phyloP scores from a whole-genome alignment of 30 jellyfish, hydroid and myxozoan species.

The Hydractinia symbiolongicarpus region DNA sequence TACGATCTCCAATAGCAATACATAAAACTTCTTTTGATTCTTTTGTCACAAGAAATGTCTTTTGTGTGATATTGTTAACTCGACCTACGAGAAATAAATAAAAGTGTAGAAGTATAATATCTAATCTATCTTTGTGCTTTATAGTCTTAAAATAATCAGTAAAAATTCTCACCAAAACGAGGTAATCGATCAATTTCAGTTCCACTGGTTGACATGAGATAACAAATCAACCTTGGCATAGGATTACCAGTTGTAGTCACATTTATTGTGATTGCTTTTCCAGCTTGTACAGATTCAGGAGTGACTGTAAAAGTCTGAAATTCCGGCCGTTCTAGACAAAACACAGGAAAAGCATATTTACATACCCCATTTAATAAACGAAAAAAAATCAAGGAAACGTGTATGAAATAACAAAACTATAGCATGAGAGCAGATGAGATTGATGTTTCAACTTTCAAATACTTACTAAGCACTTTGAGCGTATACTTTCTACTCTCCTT shows the following conservation, averaged over 20 bases:
- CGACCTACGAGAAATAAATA: background rate
- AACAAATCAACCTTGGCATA: conserved; percentile 7
- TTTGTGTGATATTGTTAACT: background rate
- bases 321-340: conserved; percentile 23
- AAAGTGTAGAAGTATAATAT: too few species aligned
- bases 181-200: background rate
- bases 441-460: background rate
- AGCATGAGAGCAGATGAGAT: background rate
- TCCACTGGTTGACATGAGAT: background rate
- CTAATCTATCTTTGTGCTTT: too few species aligned
- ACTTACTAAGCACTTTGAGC: conserved; percentile 11
- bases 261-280: background rate
- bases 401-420: background rate
- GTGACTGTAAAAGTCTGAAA: background rate
- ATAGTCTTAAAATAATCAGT: background rate
- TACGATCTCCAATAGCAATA: background rate
- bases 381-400: too few species aligned
- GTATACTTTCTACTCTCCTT: background rate
- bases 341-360: too few species aligned
- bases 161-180: background rate
- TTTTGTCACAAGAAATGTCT: background rate
- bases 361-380: too few species aligned
- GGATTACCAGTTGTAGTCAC: conserved; percentile 25
- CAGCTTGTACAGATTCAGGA: conserved; percentile 2
- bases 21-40: background rate